Percentiles rank a stretch among this genome's conserved stretches.
These are phyloP conservation scores for Ommatoiulus sabulosus DNA, from an alignment of 2,888 invertebrate species.

Conservation along the genomic window DNA sequence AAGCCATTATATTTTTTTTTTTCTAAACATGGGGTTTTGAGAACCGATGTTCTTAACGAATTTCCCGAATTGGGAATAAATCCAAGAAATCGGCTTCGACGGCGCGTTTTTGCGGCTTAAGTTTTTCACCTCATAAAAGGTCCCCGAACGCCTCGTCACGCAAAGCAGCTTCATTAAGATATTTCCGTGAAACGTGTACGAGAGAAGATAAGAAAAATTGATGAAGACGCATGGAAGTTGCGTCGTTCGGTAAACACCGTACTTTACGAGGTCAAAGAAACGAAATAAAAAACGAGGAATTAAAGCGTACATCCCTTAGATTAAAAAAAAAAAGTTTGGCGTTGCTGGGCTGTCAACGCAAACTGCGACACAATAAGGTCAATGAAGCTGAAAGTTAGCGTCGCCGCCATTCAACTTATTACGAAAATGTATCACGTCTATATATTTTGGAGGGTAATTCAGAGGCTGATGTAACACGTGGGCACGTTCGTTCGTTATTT, in stretches of 20 bases:
- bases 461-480: background rate
- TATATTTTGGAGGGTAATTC: background rate
- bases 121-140: background rate
- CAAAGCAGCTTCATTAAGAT: slow-evolving; percentile 2
- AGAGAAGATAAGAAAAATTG: background rate
- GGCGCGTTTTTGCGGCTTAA: no score
- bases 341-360: slow-evolving; percentile 14
- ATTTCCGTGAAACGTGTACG: background rate
- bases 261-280: background rate
- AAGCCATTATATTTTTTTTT: background rate
- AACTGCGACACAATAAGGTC: slow-evolving; percentile 27
- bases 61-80: background rate
- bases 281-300: background rate
- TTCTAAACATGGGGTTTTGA: background rate
- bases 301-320: background rate
- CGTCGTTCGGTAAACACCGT: background rate
- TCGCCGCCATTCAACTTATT: background rate
- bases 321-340: background rate
- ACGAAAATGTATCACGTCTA: slow-evolving; percentile 25
- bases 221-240: background rate
- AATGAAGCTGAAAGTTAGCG: slow-evolving; percentile 8
- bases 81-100: background rate
- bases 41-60: background rate
- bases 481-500: slow-evolving; percentile 4
- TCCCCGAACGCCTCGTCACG: background rate